These are phyloP conservation scores for Sicus ferrugineus DNA, from an alignment of 2,888 invertebrate species.

Conservation along the genomic window DNA sequence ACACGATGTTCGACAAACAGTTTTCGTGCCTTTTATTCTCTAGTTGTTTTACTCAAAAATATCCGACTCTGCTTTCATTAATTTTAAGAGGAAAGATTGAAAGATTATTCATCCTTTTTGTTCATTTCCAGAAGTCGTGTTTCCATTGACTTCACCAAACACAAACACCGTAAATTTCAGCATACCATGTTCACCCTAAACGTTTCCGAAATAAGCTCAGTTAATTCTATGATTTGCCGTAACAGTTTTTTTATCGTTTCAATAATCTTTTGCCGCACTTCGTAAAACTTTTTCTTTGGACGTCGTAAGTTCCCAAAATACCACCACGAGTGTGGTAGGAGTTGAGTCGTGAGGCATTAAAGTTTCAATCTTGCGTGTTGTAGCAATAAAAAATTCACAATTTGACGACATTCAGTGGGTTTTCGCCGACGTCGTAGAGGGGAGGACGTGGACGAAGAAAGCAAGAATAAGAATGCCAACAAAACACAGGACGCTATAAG, in stretches of 20 bases:
- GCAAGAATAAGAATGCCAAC: neutral
- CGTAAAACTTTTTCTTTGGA: neutral
- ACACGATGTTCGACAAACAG: too few species aligned
- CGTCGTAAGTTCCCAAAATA: neutral
- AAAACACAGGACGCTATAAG: neutral
- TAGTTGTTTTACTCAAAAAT: too few species aligned
- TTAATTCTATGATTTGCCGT: constrained; percentile 2
- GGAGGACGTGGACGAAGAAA: neutral
- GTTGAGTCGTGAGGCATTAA: neutral
- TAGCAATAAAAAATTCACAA: constrained; percentile 34
- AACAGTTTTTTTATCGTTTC: constrained; percentile 5
- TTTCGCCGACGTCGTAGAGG: constrained; percentile 18
- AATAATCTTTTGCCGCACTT: constrained; percentile 3
- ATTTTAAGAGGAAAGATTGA: too few species aligned
- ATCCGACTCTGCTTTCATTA: too few species aligned
- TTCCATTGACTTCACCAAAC: too few species aligned
- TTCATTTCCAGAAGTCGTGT: too few species aligned
- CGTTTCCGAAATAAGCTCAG: neutral
- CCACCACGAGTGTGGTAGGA: neutral
- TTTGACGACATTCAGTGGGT: constrained; percentile 37
- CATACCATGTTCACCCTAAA: neutral
- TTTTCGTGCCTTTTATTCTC: too few species aligned
- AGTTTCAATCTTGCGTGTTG: constrained; percentile 1
- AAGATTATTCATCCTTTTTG: too few species aligned
- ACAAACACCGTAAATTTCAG: neutral